Evolutionary conservation across 2,113 vertebrate genomes (phyloP), one percentile per base, ranked within the genome.

Genomic region (Casuarius casuarius): DNA sequence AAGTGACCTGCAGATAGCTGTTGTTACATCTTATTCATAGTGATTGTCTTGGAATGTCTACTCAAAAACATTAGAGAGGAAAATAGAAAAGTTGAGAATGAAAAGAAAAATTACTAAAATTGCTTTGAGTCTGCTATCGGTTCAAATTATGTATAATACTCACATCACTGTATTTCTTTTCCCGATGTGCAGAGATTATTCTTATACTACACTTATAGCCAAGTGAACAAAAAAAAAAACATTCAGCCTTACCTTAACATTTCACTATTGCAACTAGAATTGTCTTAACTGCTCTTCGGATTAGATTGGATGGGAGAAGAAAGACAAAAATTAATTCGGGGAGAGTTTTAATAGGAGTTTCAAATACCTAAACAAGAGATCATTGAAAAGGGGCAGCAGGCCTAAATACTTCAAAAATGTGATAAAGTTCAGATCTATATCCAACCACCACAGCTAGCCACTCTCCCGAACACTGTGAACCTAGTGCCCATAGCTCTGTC

Each of bases 1-100:
- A 97, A 99, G 98, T 97, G 98, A 98, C 98, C 98, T 98, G 97
- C 98, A 99, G 98, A 98, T 99, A 97, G 95, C 97, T 97, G 98
- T 98, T 98, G 97, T 98, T 97, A 98, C 95, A 91, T 98, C 97
- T 94, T 95, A 97, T 97, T 95, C 94, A 98, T 91, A 98, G 86
- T 95, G 98, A 98, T 94, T 42, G 49, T 38, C 97, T 98, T 97
- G 93, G 98, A 97, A 98, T 31, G 49, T 78, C 98, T 98, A 97
- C 97, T 96, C 98, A 96, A 96, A 99, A 98, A 96, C 98, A 97
- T 95, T 98, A 86, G 19, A 75, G 83, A 91, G 92, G 28, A 75
- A 96, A 93, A 97, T 81, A 97, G 73, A 95, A 92, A 92, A 97
- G 63, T 86, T 79, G 81, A 94, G 67, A 61, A 93, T 44, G 61